phyloP scores from a whole-genome alignment of 2,797 vertebrate genomes.

The Columba guinea region DNA sequence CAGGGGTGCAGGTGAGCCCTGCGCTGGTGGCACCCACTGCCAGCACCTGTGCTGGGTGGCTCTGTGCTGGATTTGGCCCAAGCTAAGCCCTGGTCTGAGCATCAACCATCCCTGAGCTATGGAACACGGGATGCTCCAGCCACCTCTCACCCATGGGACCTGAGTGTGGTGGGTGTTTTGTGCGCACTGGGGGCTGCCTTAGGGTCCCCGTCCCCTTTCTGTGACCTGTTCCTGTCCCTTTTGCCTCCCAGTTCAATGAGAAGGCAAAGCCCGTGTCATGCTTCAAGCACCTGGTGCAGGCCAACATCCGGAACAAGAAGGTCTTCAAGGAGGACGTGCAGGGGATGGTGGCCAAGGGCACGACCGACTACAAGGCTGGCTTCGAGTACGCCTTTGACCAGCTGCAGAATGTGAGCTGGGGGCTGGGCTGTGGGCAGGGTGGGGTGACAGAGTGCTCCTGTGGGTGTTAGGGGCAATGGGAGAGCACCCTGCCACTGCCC shows the following conservation, averaged over 20 bases:
- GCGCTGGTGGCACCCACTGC: not conserved
- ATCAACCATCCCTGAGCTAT: not conserved
- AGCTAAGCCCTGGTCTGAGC: not conserved
- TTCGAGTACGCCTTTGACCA: constrained; percentile 98
- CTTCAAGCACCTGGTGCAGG: constrained; percentile 96
- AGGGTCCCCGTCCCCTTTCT: not conserved
- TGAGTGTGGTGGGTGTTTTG: not conserved
- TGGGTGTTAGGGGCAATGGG: not conserved
- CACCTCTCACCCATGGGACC: rapidly evolving
- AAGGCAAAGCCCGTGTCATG: constrained; percentile 93
- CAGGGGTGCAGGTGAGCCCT: rapidly evolving
- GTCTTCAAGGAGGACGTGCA: constrained; percentile 95
- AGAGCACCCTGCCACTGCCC: not conserved
- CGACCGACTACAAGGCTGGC: constrained; percentile 97
- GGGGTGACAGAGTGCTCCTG: not conserved
- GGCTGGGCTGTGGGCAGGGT: not conserved
- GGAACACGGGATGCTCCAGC: not conserved
- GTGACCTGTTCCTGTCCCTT: not conserved
- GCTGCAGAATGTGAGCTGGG: constrained; percentile 92
- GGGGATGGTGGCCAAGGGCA: constrained; percentile 95
- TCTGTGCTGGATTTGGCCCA: not conserved
- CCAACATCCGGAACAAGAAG: constrained; percentile 96
- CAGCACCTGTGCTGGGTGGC: rapidly evolving
- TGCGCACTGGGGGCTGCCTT: not conserved
- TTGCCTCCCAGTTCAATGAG: constrained; percentile 88